Percentiles rank a stretch among this genome's conserved stretches.
Conservation (phyloP, 2,113 vertebrate genomes). For the Albula goreensis region DNA sequence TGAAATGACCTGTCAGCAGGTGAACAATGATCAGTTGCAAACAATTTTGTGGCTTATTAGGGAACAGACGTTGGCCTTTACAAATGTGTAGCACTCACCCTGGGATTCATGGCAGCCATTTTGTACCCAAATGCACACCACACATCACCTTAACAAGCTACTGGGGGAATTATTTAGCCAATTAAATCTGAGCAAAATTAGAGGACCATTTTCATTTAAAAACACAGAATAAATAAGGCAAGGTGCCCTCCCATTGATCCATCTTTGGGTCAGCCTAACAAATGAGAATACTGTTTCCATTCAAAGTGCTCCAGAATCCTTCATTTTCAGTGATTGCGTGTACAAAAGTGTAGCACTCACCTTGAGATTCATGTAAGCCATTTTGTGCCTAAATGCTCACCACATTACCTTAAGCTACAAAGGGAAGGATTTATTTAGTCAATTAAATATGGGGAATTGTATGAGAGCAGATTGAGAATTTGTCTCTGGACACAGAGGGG, state of each 20-base stretch:
- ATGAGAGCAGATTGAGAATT: too few relatives aligned
- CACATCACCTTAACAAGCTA: neutral
- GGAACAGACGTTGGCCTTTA: too few relatives aligned
- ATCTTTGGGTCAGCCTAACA: too few relatives aligned
- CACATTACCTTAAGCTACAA: neutral
- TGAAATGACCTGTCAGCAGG: neutral
- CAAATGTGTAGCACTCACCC: neutral
- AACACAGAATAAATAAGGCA: too few relatives aligned
- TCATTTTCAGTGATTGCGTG: too few relatives aligned
- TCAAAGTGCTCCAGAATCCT: too few relatives aligned
- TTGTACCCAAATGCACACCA: neutral
- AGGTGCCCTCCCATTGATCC: too few relatives aligned
- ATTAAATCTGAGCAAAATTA: neutral
- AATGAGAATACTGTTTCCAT: too few relatives aligned
- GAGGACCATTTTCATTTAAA: too few relatives aligned
- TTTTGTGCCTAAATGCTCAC: neutral
- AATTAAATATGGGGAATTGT: neutral
- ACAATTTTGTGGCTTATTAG: too few relatives aligned
- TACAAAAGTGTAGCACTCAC: neutral
- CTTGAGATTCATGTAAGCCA: neutral
- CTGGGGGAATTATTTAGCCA: neutral
- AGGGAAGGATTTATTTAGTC: neutral
- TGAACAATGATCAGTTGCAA: neutral
- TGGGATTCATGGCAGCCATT: neutral
- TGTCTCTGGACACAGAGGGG: neutral